Conservation (phyloP, 2,888 invertebrate species). For the Rosalia funebris region DNA sequence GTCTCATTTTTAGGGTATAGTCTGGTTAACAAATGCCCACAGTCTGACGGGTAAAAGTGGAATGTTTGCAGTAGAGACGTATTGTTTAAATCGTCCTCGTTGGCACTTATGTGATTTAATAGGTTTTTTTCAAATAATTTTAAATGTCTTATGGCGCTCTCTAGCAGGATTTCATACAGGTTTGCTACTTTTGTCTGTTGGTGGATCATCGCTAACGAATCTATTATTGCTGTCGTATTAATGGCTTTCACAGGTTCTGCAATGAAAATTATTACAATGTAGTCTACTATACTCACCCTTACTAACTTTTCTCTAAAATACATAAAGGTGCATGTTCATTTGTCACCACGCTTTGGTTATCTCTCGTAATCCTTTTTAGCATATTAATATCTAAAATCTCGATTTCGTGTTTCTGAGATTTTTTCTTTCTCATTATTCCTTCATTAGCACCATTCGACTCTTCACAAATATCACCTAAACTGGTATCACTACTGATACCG, state of each 20-base stretch:
- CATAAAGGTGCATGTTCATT: slow-evolving; percentile 67
- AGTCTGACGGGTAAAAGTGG: slow-evolving; percentile 78
- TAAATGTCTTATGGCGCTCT: slow-evolving; percentile 78
- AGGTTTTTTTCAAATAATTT: slow-evolving; percentile 68
- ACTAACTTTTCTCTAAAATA: slow-evolving; percentile 73
- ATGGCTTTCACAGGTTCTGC: slow-evolving; percentile 63
- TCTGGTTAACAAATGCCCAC: slow-evolving; percentile 82
- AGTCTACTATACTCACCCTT: no score
- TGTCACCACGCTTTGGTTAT: slow-evolving; percentile 63
- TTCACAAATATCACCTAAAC: slow-evolving; percentile 65
- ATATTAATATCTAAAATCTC: slow-evolving; percentile 71
- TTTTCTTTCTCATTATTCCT: slow-evolving; percentile 54
- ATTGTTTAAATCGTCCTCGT: slow-evolving; percentile 51
- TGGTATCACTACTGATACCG: slow-evolving; percentile 67
- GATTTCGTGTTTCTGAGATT: slow-evolving; percentile 45
- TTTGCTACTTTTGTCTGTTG: slow-evolving; percentile 72
- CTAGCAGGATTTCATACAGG: slow-evolving; percentile 78
- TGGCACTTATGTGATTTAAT: slow-evolving; percentile 41
- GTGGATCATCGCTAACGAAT: slow-evolving; percentile 78
- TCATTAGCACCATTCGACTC: slow-evolving; percentile 49
- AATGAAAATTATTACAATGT: slow-evolving; percentile 42
- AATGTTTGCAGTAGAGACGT: slow-evolving; percentile 69
- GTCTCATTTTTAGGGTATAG: slow-evolving; percentile 74
- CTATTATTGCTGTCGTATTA: slow-evolving; percentile 73
- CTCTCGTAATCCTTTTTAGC: slow-evolving; percentile 72